A percentile compares a stretch with the other conserved stretches of the same genome.
Evolutionary conservation across 2,797 vertebrate species (phyloP).

Genomic region (Luscinia luscinia): DNA sequence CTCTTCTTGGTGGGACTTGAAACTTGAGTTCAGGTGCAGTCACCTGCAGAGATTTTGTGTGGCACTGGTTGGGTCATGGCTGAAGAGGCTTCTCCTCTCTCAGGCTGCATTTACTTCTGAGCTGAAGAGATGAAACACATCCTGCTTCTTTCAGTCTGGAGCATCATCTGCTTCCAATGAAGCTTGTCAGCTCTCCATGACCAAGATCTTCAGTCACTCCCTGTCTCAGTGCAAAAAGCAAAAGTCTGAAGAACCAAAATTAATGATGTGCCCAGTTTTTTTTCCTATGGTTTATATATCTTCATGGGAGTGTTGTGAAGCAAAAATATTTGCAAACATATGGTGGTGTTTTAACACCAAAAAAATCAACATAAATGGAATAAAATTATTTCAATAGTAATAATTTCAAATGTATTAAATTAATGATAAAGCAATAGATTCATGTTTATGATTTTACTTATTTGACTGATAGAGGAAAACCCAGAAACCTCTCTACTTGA

Average conservation of each 20-base stretch:
- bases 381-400: background rate
- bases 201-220: background rate
- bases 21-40: background rate
- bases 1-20: background rate
- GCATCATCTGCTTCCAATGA: background rate
- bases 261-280: background rate
- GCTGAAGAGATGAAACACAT: background rate
- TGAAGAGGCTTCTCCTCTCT: background rate
- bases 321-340: background rate
- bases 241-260: background rate
- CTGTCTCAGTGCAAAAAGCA: background rate
- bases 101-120: background rate
- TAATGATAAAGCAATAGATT: background rate
- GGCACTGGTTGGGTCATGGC: background rate
- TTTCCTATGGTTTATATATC: background rate
- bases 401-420: background rate
- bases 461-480: background rate
- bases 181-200: background rate
- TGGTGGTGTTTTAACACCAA: background rate
- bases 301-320: background rate
- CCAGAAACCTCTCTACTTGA: background rate
- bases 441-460: background rate
- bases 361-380: background rate
- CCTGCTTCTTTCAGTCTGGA: background rate
- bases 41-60: background rate